A percentile compares a stretch with the other conserved stretches of the same genome.
These are phyloP conservation scores for Anthophora plumipes DNA, from an alignment of 2,888 invertebrate genomes.

Conservation along the genomic window DNA sequence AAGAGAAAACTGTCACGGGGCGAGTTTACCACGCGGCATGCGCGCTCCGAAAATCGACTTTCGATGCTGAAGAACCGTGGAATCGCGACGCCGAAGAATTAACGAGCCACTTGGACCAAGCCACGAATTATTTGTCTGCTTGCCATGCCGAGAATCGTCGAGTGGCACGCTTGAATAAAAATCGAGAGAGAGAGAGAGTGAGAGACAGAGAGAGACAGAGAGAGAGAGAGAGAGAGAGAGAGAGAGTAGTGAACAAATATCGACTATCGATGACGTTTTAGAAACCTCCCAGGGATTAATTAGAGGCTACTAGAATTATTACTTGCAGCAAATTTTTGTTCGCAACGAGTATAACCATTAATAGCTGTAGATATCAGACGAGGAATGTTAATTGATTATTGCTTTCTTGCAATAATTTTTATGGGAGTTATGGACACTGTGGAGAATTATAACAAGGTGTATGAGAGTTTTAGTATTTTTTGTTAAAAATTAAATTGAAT, in stretches of 20 bases:
- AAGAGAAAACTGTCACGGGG: not conserved
- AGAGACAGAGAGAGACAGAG: not conserved
- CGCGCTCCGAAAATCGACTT: constrained; percentile 20
- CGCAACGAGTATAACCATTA: not conserved
- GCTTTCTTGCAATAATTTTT: not conserved
- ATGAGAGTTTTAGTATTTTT: too few species aligned
- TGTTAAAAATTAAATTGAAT: too few species aligned
- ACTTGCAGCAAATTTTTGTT: constrained; percentile 9
- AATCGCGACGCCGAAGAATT: constrained; percentile 33
- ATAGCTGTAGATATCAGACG: not conserved
- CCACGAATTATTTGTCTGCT: constrained; percentile 48
- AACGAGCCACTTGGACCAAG: constrained; percentile 46
- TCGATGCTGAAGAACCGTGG: constrained; percentile 16
- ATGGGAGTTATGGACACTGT: not conserved
- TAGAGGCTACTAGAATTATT: constrained; percentile 38
- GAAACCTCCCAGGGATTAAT: constrained; percentile 34
- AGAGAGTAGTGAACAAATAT: constrained; percentile 17
- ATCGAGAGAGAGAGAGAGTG: constrained; percentile 1
- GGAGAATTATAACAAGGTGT: too few species aligned
- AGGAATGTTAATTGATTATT: not conserved
- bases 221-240: not conserved
- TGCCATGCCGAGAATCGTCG: constrained; percentile 19
- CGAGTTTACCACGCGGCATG: not conserved
- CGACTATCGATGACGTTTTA: constrained; percentile 54
- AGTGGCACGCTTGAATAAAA: constrained; percentile 29